A percentile compares a stretch with the other conserved stretches of the same genome.
Conservation (phyloP, 2,113 vertebrate genomes). For the Callipepla squamata region DNA sequence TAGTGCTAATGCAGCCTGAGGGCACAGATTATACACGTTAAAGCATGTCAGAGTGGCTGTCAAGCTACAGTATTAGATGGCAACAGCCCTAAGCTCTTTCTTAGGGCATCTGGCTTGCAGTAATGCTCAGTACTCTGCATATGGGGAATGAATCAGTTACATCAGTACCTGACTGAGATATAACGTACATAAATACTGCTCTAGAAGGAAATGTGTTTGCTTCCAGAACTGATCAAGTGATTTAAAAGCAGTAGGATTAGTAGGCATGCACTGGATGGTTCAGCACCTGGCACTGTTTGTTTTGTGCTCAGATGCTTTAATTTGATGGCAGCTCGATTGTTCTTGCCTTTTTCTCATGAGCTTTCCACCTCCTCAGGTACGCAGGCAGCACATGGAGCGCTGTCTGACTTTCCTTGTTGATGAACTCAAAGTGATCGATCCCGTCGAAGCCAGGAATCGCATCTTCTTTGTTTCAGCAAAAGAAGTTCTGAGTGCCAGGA, state of each 20-base stretch:
- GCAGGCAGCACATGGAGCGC: constrained; percentile 96
- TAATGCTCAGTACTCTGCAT: neutral
- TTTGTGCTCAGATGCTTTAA: neutral
- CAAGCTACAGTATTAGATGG: neutral
- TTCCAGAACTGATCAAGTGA: neutral
- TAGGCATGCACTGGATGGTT: neutral
- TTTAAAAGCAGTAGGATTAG: neutral
- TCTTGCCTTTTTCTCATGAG: neutral
- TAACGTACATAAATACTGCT: neutral
- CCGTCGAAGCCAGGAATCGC: constrained; percentile 86
- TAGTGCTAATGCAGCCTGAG: neutral
- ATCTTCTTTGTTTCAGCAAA: constrained; percentile 98
- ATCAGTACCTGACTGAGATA: neutral
- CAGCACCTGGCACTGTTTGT: neutral
- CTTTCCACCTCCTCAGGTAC: constrained; percentile 80
- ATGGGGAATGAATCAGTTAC: neutral
- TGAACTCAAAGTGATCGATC: constrained; percentile 93
- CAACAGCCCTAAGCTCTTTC: neutral
- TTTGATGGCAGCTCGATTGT: neutral
- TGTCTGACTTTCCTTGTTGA: constrained; percentile 94
- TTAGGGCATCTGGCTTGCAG: neutral
- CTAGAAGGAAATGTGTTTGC: neutral
- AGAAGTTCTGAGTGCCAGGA: constrained; percentile 94
- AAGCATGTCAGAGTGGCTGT: neutral
- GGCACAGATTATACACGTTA: neutral